Evolutionary conservation across 2,888 invertebrate species (phyloP), one percentile per base, ranked within the genome.

Genomic region (Oscheius myriophilus): DNA sequence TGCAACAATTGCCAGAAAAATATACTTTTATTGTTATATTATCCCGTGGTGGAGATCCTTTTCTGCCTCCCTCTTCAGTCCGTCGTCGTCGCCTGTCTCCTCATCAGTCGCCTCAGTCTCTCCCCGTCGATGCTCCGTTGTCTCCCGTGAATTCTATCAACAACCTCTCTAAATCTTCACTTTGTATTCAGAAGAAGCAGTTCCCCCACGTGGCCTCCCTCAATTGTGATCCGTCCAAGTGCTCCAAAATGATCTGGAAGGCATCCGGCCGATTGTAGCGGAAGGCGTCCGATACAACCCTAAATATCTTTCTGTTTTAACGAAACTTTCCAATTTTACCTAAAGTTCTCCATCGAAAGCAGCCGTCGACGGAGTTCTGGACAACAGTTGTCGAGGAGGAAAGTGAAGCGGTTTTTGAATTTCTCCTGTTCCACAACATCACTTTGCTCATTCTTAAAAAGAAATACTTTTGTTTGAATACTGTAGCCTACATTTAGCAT

Each of bases 71-170:
- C 18, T 49, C 26, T 12, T 54, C 23, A 62, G 26, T 62, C 62
- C 21, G 21, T 54, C 21, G 53, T 53, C 16, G 78, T 76, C 25
- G 59, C 57, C 45, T 78, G 78, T 39, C 72, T 61, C 62, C 75
- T 62, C 59, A 76, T 53, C 45, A 78, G 59, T 23, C 65, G 59
- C 23, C 74, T 52, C 46, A 78, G 58, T 46, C 54, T 55, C 39
- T 67, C 69, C 18, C 73, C 75, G 2, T 62, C 26, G 21, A 55
- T 65, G 16, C 65, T 71, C 53, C 67, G 72, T 23, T 67, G 72
- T 52, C 76, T 67, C 51, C 75, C 78, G 39, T 73, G 73, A 23
- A 80, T 80, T 45, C 78, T 53, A 52, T 80, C 76, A 18, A 80
- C 68, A 26, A 71, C 58, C 39, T 78, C 75, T 65, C 69, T 69